Percentiles rank a stretch among this genome's conserved stretches.
Evolutionary conservation across 2,888 invertebrate species (phyloP).

Genomic region (Tridacna gigas): DNA sequence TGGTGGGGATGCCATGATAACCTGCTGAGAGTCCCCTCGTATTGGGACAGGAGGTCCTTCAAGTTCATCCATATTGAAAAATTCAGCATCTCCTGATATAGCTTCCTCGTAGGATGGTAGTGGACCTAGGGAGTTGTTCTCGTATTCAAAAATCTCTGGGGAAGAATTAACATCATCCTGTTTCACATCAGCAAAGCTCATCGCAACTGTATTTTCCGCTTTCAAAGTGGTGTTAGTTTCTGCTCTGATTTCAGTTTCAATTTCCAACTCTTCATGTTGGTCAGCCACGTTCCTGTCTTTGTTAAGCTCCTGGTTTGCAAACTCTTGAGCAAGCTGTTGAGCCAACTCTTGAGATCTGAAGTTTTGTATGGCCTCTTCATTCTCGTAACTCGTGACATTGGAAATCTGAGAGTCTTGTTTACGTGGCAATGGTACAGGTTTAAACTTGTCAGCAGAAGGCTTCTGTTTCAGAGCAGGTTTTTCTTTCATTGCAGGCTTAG

Average conservation of each 20-base stretch:
- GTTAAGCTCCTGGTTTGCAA: slow-evolving; percentile 2
- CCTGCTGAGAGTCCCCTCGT: slow-evolving; percentile 66
- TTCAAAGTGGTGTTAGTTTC: slow-evolving; percentile 9
- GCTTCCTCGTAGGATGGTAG: slow-evolving; percentile 76
- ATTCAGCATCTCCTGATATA: slow-evolving; percentile 67
- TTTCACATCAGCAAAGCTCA: slow-evolving; percentile 49
- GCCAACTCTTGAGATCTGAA: slow-evolving; percentile 60
- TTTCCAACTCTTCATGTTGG: slow-evolving; percentile 25
- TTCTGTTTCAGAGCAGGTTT: slow-evolving; percentile 48
- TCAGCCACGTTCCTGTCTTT: background rate
- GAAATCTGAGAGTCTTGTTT: slow-evolving; percentile 65
- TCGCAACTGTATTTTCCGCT: slow-evolving; percentile 40
- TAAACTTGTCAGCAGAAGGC: slow-evolving; percentile 42
- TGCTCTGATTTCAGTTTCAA: slow-evolving; percentile 26
- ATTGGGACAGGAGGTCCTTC: slow-evolving; percentile 73
- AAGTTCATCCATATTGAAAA: slow-evolving; percentile 68
- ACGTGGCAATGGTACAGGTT: slow-evolving; percentile 67
- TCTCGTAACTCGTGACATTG: slow-evolving; percentile 68
- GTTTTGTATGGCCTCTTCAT: slow-evolving; percentile 65
- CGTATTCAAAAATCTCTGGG: slow-evolving; percentile 66
- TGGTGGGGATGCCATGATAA: slow-evolving; percentile 22
- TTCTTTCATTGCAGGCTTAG: slow-evolving; percentile 31
- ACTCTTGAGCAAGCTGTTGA: slow-evolving; percentile 9
- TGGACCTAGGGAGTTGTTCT: slow-evolving; percentile 61
- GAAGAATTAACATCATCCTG: slow-evolving; percentile 47